Percentiles rank a stretch among this genome's conserved stretches.
These are phyloP conservation scores for Halictus rubicundus DNA, from an alignment of 1,140 invertebrate species.

Conservation along the genomic window DNA sequence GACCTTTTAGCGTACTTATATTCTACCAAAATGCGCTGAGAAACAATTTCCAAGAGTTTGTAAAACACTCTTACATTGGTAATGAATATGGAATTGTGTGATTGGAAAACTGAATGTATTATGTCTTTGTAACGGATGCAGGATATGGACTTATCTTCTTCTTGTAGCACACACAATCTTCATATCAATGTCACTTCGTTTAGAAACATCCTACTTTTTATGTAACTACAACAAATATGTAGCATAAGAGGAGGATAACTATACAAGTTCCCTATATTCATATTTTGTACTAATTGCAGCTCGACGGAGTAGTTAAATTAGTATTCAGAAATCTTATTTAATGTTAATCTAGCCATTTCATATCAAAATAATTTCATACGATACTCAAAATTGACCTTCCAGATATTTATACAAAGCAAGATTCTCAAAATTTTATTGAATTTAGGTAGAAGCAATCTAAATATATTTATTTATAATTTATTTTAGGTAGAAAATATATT, in stretches of 20 bases:
- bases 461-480: slow-evolving; percentile 81
- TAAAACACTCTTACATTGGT: slow-evolving; percentile 27
- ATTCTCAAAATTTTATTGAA: slow-evolving; percentile 76
- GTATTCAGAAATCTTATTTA: slow-evolving; percentile 68
- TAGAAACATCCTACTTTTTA: slow-evolving; percentile 57
- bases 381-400: slow-evolving; percentile 72
- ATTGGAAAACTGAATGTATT: slow-evolving; percentile 22
- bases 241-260: slow-evolving; percentile 52
- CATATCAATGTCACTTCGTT: slow-evolving; percentile 52
- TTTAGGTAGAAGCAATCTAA: slow-evolving; percentile 79
- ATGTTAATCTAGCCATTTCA: slow-evolving; percentile 51
- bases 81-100: slow-evolving; percentile 31
- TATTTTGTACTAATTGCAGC: slow-evolving; percentile 60
- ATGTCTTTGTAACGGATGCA: slow-evolving; percentile 31
- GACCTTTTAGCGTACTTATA: slow-evolving; percentile 73
- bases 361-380: slow-evolving; percentile 62
- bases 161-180: slow-evolving; percentile 49
- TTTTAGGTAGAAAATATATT: slow-evolving; percentile 79
- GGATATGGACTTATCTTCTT: slow-evolving; percentile 35
- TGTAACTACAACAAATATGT: slow-evolving; percentile 51
- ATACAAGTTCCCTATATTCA: slow-evolving; percentile 73
- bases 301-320: slow-evolving; percentile 73
- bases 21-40: slow-evolving; percentile 69
- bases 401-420: slow-evolving; percentile 67
- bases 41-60: slow-evolving; percentile 39